A percentile compares a stretch with the other conserved stretches of the same genome.
Evolutionary conservation across 1,140 invertebrate genomes (phyloP).

Genomic region (Drosophila tani): DNA sequence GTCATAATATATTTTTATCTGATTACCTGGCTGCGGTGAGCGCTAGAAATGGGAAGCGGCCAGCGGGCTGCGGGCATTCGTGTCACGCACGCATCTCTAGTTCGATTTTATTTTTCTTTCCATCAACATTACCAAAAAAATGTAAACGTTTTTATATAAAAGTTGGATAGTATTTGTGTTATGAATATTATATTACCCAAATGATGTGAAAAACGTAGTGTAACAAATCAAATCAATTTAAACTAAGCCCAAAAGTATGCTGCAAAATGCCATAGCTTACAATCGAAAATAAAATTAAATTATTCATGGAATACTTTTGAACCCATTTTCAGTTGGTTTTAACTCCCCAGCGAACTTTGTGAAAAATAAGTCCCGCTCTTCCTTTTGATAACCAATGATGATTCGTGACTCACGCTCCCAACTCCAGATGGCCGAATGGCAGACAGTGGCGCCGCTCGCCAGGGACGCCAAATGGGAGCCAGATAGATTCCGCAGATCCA

Average conservation of each 20-base stretch:
- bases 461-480: conserved; percentile 40
- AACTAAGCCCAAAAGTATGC: no score
- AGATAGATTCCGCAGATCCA: conserved; percentile 18
- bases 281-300: no score
- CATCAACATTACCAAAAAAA: no score
- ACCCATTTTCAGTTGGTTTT: neutral
- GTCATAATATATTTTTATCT: conserved; percentile 82
- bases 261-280: no score
- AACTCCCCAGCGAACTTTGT: no score
- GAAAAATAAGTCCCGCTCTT: no score
- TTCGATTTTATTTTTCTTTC: neutral
- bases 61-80: neutral
- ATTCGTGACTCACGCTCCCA: conserved; percentile 24
- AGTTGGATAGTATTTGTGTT: no score
- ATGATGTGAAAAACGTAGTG: no score
- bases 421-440: conserved; percentile 12
- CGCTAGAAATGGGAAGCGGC: conserved; percentile 6
- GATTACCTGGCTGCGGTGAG: conserved; percentile 56
- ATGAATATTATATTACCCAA: no score
- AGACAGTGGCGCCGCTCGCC: conserved; percentile 49
- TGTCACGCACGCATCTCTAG: conserved; percentile 20
- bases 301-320: neutral
- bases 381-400: no score
- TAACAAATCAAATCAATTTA: no score
- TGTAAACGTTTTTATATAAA: no score